Evolutionary conservation across 2,113 vertebrate genomes (phyloP).

Genomic region (Sprattus sprattus): DNA sequence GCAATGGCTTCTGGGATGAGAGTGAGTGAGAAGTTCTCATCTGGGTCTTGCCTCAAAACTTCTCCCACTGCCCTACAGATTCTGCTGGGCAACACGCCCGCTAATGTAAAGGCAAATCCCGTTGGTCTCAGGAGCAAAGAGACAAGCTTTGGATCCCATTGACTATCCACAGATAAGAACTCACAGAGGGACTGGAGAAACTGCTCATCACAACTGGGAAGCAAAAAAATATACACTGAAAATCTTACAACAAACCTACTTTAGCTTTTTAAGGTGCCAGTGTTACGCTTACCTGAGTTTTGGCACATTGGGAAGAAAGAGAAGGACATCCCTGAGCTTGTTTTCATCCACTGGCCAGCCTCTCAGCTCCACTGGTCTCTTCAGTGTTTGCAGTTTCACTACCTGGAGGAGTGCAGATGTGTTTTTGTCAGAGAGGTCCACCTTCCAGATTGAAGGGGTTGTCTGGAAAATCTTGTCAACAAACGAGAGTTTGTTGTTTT

Average conservation of each 20-base stretch:
- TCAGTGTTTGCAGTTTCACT: constrained; percentile 30
- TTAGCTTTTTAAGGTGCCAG: no score
- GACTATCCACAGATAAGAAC: not conserved
- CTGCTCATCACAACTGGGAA: constrained; percentile 29
- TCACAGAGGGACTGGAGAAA: constrained; percentile 36
- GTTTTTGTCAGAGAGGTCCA: constrained; percentile 23
- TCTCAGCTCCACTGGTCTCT: constrained; percentile 28
- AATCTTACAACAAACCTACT: no score
- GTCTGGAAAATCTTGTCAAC: constrained; percentile 30
- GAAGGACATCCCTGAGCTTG: constrained; percentile 11
- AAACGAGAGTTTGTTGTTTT: not conserved
- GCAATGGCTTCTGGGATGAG: constrained; percentile 34
- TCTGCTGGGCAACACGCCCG: constrained; percentile 26
- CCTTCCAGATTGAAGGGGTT: constrained; percentile 25
- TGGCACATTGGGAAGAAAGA: constrained; percentile 37
- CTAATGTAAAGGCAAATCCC: constrained; percentile 33
- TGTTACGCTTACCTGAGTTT: constrained; percentile 19
- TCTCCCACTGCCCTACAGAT: constrained; percentile 24
- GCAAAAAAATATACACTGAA: no score
- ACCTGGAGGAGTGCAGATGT: constrained; percentile 1
- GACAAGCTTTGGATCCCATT: constrained; percentile 17
- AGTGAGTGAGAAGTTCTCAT: constrained; percentile 12
- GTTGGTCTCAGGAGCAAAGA: constrained; percentile 24
- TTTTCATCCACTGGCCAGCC: constrained; percentile 25
- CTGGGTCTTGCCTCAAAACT: constrained; percentile 8